Conservation (phyloP, 2,888 invertebrate species). For the Epirrhoe alternata region DNA sequence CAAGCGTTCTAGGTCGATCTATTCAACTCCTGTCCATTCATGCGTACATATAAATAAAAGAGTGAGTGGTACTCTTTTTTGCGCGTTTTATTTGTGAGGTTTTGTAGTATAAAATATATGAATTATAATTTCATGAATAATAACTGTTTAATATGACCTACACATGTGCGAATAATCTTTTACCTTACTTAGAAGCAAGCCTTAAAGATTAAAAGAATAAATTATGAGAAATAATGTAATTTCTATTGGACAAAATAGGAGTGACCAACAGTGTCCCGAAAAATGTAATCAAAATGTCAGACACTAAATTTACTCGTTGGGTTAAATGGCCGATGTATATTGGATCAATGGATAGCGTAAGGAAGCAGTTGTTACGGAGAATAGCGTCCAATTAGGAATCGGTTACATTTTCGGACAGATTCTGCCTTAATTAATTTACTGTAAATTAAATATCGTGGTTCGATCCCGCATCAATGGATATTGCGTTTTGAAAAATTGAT, state of each 20-base stretch:
- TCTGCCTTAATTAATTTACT: neutral
- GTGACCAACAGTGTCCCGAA: constrained; percentile 15
- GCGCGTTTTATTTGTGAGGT: no score
- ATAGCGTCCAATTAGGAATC: neutral
- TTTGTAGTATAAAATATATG: no score
- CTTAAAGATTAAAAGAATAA: neutral
- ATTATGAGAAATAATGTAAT: neutral
- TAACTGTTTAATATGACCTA: no score
- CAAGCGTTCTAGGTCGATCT: constrained; percentile 27
- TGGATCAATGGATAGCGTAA: constrained; percentile 26
- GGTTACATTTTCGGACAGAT: neutral
- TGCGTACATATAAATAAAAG: constrained; percentile 11
- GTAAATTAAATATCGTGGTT: no score
- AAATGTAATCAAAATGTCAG: constrained; percentile 32
- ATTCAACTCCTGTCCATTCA: constrained; percentile 17
- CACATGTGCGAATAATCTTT: no score
- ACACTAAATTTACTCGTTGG: constrained; percentile 28
- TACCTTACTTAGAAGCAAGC: no score
- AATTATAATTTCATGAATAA: no score
- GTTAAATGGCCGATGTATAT: constrained; percentile 28
- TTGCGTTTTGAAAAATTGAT: no score
- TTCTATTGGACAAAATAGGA: constrained; percentile 8
- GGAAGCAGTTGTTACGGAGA: constrained; percentile 19
- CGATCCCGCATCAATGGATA: no score
- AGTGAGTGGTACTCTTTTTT: no score